Evolutionary conservation across 2,888 invertebrate species (phyloP).

Genomic region (Philhelius pedissequus): DNA sequence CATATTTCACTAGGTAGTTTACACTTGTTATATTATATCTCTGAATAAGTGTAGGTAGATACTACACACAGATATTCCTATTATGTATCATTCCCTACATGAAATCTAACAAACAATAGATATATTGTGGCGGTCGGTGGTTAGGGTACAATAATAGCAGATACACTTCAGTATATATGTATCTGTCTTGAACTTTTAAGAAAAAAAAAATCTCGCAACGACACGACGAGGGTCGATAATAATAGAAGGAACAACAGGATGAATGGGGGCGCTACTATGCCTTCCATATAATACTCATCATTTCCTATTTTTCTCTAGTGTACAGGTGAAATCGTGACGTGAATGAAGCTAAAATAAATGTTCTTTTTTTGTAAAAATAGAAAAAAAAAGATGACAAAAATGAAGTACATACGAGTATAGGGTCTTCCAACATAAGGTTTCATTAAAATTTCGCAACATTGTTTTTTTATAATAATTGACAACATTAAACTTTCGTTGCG

Average conservation of each 20-base stretch:
- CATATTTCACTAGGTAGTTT: constrained; percentile 26
- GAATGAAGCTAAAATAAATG: constrained; percentile 53
- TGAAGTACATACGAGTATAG: too few relatives aligned
- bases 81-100: constrained; percentile 8
- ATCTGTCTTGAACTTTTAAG: constrained; percentile 26
- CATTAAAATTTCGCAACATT: too few relatives aligned
- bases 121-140: constrained; percentile 33
- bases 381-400: too few relatives aligned
- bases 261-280: constrained; percentile 43
- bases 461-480: too few relatives aligned
- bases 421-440: too few relatives aligned
- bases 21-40: neutral
- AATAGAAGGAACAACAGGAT: constrained; percentile 53
- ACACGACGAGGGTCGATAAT: constrained; percentile 47
- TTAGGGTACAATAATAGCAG: constrained; percentile 26
- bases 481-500: too few relatives aligned
- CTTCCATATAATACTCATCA: constrained; percentile 41
- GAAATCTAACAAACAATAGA: constrained; percentile 39
- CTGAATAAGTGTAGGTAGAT: neutral
- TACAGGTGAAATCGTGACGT: constrained; percentile 63
- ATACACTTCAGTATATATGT: constrained; percentile 32
- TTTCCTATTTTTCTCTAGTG: constrained; percentile 40
- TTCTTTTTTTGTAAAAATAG: too few relatives aligned
- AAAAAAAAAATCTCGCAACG: constrained; percentile 5
- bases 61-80: neutral